Conservation (phyloP, 2,888 invertebrate genomes). For the Hymenopus coronatus region DNA sequence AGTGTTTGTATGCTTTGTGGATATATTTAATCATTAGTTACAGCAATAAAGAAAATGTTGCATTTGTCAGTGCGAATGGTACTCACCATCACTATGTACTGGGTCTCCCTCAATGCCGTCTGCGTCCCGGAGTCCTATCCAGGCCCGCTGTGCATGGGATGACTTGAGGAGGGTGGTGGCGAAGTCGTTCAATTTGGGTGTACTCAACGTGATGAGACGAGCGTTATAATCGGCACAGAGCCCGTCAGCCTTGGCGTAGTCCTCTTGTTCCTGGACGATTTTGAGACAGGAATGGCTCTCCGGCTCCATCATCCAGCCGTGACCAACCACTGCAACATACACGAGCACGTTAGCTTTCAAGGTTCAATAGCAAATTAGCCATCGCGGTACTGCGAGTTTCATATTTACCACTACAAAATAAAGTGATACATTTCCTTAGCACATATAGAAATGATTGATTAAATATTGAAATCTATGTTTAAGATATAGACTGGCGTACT, state of each 20-base stretch:
- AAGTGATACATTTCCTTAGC: too few species aligned
- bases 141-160: background rate
- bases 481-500: too few species aligned
- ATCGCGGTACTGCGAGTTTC: too few species aligned
- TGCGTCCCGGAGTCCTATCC: conserved; percentile 10
- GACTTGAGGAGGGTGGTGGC: background rate
- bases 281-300: background rate
- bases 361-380: too few species aligned
- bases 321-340: background rate
- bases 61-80: too few species aligned
- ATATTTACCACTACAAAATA: too few species aligned
- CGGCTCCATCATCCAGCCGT: conserved; percentile 2
- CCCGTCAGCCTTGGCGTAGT: background rate
- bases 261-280: background rate
- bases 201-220: background rate
- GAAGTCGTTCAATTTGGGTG: background rate
- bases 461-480: too few species aligned
- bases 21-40: too few species aligned
- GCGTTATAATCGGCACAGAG: background rate
- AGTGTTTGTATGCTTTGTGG: too few species aligned
- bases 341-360: background rate
- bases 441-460: too few species aligned
- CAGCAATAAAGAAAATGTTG: too few species aligned
- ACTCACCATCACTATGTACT: conserved; percentile 3
- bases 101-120: conserved; percentile 5